Evolutionary conservation across 2,888 invertebrate genomes (phyloP), one percentile per base, ranked within the genome.

Genomic region (Oligia fasciuncula): DNA sequence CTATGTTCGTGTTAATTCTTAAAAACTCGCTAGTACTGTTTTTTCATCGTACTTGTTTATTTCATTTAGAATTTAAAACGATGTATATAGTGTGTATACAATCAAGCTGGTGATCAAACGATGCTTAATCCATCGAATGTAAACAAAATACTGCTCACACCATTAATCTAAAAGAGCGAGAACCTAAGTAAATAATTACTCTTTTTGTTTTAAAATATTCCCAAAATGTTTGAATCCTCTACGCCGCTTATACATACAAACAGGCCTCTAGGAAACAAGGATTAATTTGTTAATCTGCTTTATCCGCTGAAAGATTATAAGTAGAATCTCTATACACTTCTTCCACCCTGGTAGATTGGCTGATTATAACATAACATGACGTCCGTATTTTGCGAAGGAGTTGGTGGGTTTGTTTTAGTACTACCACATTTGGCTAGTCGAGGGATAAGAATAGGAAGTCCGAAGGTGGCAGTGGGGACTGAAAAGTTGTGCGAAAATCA

Each of bases 141-240:
- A 66, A 69, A 70, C n/a, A 57, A 69, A 83, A 75, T 80, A 75
- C 66, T 57, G 70, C 67, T 84, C 69, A 72, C 72, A 60, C 29
- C 66, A 51, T 57, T 13, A 70, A 40, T 62, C 23, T 51, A 73
- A 84, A 74, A 71, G 65, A 78, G 46, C 76, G 51, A 62, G 29
- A 69, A 69, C 35, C 40, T 19, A 40, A 80, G 76, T 77, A 80
- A 86, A 86, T 76, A 85, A 68, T 63, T 65, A 68, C 65, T 84
- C 71, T 76, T 85, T 86, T 77, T 75, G 77, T 77, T 77, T 80
- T 60, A 76, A 86, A 76, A 86, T 77, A 75, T 80, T 85, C 46
- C 68, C 51, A 66, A 85, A 76, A 74, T 71, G 54, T 77, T 72
- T 65, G 13, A 65, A 86, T 66, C 71, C 85, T 62, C 74, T 72